Percentiles rank a stretch among this genome's conserved stretches.
These are phyloP conservation scores for Pteronura brasiliensis DNA, from an alignment of 2,113 vertebrate species.

Conservation along the genomic window DNA sequence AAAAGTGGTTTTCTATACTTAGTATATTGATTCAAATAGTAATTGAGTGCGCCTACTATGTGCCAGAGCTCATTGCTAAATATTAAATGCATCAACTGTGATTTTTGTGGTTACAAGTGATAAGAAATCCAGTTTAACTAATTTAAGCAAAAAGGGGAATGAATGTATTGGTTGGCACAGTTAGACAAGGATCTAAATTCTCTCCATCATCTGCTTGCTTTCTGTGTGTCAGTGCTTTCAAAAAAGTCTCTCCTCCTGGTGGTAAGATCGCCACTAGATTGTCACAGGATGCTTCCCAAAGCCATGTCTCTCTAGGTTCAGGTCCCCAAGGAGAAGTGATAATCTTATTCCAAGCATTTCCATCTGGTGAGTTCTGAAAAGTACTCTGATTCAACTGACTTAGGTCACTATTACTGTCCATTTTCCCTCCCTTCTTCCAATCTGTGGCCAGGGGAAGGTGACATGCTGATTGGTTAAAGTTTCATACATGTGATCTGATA, in stretches of 20 bases:
- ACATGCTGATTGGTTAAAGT: background rate
- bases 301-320: background rate
- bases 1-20: background rate
- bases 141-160: background rate
- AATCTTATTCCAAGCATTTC: background rate
- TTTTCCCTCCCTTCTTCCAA: background rate
- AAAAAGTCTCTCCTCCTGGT: background rate
- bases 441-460: background rate
- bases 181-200: constrained; percentile 1
- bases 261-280: background rate
- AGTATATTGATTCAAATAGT: background rate
- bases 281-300: background rate
- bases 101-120: constrained; percentile 17
- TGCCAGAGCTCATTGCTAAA: background rate
- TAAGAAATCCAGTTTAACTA: background rate
- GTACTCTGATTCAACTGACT: background rate
- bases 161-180: background rate
- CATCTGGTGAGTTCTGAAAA: background rate
- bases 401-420: background rate
- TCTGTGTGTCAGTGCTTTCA: background rate
- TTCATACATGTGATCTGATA: background rate
- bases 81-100: background rate
- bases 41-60: background rate
- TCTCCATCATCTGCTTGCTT: background rate
- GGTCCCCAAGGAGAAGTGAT: background rate